Conservation (phyloP, 2,797 vertebrate species). For the Rallus crepitans region DNA sequence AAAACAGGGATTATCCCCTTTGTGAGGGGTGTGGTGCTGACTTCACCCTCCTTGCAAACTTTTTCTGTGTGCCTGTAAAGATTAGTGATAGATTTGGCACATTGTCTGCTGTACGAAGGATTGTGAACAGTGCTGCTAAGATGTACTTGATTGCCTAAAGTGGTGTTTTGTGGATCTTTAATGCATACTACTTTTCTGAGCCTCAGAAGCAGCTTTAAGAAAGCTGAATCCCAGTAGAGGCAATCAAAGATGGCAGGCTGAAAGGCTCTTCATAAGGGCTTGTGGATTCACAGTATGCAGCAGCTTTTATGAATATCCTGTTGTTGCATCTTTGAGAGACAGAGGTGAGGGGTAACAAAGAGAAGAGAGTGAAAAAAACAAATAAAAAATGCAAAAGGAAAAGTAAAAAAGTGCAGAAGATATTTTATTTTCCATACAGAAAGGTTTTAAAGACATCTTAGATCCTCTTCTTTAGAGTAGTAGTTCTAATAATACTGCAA, state of each 20-base stretch:
- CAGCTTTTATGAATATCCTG: not conserved
- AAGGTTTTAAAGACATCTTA: not conserved
- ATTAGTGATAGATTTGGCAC: not conserved
- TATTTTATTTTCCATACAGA: not conserved
- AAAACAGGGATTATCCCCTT: not conserved
- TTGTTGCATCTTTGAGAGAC: not conserved
- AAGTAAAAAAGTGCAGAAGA: not conserved
- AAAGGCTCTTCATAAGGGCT: not conserved
- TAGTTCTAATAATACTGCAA: not conserved
- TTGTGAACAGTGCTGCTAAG: not conserved
- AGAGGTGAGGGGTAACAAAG: not conserved
- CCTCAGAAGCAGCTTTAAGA: conserved; percentile 35
- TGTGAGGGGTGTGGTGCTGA: not conserved
- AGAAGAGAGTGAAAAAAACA: not conserved
- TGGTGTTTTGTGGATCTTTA: conserved; percentile 27
- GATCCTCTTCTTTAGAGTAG: not conserved
- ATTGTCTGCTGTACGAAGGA: not conserved
- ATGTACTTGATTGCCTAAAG: conserved; percentile 34
- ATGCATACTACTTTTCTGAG: not conserved
- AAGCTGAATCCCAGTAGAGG: conserved; percentile 25
- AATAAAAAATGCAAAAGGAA: not conserved
- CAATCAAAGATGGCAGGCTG: not conserved
- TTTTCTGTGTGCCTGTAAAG: not conserved
- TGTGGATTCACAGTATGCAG: not conserved
- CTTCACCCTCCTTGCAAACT: not conserved